These are phyloP conservation scores for Glossophaga mutica DNA, from an alignment of 2,797 vertebrate species.

Conservation along the genomic window DNA sequence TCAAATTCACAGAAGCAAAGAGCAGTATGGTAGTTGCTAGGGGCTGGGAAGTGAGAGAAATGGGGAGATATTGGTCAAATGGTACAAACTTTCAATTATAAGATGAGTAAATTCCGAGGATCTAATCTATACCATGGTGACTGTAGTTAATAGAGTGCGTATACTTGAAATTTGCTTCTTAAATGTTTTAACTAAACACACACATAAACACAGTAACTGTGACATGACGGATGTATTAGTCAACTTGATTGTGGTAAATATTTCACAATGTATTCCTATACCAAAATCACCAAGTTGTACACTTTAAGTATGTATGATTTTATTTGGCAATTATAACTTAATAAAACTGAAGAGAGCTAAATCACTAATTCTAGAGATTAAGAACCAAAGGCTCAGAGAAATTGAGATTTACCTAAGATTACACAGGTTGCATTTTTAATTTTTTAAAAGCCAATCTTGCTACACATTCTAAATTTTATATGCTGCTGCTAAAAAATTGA, in stretches of 20 bases:
- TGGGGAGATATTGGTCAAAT: too few relatives aligned
- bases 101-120: too few relatives aligned
- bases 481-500: not conserved
- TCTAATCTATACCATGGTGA: not conserved
- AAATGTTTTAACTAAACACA: not conserved
- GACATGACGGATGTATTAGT: not conserved
- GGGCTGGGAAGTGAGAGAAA: too few relatives aligned
- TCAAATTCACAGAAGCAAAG: not conserved
- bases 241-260: not conserved
- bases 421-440: not conserved
- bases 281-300: not conserved
- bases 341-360: not conserved
- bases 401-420: not conserved
- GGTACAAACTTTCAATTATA: too few relatives aligned
- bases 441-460: constrained; percentile 11
- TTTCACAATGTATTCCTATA: not conserved
- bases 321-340: not conserved
- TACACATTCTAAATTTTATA: not conserved
- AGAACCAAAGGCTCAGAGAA: not conserved
- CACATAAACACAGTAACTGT: not conserved
- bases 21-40: too few relatives aligned
- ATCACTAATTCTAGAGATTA: constrained; percentile 36
- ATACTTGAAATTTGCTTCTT: not conserved
- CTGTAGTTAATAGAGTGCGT: not conserved
- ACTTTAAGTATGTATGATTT: not conserved